These are phyloP conservation scores for Paratilapia polleni DNA, from an alignment of 2,113 vertebrate genomes.

Conservation along the genomic window DNA sequence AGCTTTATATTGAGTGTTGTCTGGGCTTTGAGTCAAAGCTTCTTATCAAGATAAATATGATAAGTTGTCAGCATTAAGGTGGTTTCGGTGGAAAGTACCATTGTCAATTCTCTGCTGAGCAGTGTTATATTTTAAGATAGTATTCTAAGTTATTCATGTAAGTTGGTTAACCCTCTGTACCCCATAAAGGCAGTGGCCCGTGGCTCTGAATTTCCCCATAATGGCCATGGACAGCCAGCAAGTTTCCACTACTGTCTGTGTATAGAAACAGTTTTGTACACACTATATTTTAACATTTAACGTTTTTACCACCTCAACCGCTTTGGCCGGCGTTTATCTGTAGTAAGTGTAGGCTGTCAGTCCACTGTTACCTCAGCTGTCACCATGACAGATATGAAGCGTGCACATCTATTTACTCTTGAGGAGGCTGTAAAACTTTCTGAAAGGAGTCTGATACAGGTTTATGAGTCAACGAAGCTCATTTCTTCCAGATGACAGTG, in stretches of 20 bases:
- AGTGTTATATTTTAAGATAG: background rate
- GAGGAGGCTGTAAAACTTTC: rapidly evolving
- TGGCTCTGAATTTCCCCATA: too few species aligned
- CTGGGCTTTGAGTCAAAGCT: background rate
- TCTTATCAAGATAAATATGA: slow-evolving; percentile 38
- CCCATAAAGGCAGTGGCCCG: too few species aligned
- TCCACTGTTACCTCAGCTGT: too few species aligned
- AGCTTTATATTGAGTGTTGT: background rate
- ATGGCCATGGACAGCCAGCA: background rate
- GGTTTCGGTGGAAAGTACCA: slow-evolving; percentile 7
- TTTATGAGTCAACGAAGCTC: background rate
- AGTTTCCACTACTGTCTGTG: background rate
- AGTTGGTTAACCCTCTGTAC: background rate
- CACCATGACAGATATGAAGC: background rate
- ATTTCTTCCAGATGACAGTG: background rate
- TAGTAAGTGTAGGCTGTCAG: too few species aligned
- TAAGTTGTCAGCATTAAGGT: slow-evolving; percentile 15
- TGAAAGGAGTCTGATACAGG: too few species aligned
- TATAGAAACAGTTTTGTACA: background rate
- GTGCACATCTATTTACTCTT: background rate
- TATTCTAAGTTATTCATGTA: background rate
- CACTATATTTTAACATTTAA: background rate
- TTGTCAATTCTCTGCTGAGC: background rate
- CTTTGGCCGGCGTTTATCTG: too few species aligned
- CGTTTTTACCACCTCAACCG: too few species aligned